Percentiles rank a stretch among this genome's conserved stretches.
phyloP scores from a whole-genome alignment of 2,797 vertebrate genomes.

The Coluber constrictor region DNA sequence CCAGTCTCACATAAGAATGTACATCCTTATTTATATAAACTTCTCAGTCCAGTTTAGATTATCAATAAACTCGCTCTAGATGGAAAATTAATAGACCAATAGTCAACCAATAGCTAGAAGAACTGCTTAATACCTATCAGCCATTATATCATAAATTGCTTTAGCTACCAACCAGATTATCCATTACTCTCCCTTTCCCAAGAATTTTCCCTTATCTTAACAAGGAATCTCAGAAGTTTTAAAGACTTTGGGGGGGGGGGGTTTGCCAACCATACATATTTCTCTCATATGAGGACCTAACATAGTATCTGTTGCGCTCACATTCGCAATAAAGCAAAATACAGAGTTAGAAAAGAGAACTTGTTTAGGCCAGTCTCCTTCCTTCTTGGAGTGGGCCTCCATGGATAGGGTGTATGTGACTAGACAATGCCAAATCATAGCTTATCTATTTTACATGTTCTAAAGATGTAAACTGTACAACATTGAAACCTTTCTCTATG shows the following conservation, averaged over 20 bases:
- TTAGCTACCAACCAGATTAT: not conserved
- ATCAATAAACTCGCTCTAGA: not conserved
- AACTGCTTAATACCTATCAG: not conserved
- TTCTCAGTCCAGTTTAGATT: not conserved
- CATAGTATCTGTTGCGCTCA: not conserved
- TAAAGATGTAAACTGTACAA: not conserved
- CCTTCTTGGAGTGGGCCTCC: not conserved
- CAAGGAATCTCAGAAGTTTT: not conserved
- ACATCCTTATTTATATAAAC: not conserved
- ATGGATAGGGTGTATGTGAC: not conserved
- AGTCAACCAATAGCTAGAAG: not conserved
- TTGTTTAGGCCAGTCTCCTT: not conserved
- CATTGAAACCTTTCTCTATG: not conserved
- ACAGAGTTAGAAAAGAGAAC: not conserved
- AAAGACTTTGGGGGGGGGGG: not conserved
- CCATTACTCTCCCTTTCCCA: not conserved
- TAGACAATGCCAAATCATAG: not conserved
- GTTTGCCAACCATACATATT: not conserved
- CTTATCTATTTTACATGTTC: not conserved
- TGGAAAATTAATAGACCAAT: not conserved
- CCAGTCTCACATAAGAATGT: not conserved
- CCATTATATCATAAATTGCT: not conserved
- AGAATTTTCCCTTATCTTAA: not conserved
- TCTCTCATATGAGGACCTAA: not conserved
- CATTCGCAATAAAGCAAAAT: not conserved